Evolutionary conservation across 2,113 vertebrate genomes (phyloP).

Genomic region (Paradoxurus hermaphroditus): DNA sequence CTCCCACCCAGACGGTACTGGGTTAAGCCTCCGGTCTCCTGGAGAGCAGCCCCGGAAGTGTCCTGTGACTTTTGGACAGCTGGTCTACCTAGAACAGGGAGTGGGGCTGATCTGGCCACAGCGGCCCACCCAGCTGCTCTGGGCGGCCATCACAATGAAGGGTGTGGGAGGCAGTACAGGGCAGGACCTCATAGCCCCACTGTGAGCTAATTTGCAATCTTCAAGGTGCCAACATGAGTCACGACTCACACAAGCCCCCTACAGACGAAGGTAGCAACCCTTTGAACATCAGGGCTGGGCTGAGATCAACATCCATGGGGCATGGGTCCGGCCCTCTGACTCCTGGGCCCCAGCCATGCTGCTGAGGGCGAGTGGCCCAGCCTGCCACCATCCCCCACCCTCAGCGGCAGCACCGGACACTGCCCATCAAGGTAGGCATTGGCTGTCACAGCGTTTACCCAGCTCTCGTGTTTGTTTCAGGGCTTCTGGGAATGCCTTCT

Average conservation of each 20-base stretch:
- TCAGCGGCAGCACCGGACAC: background rate
- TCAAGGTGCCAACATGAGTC: background rate
- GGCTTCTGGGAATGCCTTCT: background rate
- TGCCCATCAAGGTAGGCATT: conserved; percentile 49
- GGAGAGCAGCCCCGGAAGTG: background rate
- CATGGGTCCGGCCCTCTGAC: conserved; percentile 61
- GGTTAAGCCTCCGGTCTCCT: background rate
- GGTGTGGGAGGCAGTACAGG: conserved; percentile 3
- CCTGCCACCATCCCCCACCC: conserved; percentile 5
- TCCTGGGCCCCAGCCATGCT: conserved; percentile 59
- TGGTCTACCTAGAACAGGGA: background rate
- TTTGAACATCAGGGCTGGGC: conserved; percentile 37
- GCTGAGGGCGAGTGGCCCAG: conserved; percentile 25
- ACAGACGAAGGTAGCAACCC: background rate
- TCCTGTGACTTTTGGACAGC: background rate
- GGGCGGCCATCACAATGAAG: conserved; percentile 58
- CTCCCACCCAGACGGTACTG: background rate
- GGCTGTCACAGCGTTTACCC: background rate
- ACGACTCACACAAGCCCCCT: background rate
- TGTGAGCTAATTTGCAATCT: conserved; percentile 68
- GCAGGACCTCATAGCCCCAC: background rate
- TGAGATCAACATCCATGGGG: background rate
- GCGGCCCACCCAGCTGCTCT: background rate
- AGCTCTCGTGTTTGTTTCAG: background rate
- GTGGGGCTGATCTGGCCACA: accelerated